These are phyloP conservation scores for Mugil cephalus DNA, from an alignment of 2,113 vertebrate genomes.

Conservation along the genomic window DNA sequence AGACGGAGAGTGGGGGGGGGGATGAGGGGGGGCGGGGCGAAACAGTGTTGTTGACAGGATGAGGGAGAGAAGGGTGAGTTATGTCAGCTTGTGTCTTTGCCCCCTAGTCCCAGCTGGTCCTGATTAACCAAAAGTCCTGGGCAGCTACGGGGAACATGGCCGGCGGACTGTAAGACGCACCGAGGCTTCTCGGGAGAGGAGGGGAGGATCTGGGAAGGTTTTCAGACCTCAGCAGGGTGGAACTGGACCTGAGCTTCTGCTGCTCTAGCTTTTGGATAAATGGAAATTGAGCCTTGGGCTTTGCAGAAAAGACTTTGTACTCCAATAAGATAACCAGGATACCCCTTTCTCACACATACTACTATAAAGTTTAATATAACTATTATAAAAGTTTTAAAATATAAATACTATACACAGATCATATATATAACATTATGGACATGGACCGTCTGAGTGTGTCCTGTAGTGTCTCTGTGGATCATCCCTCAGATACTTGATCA, in stretches of 20 bases:
- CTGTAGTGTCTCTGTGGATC: too few relatives aligned
- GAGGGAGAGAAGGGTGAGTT: slow-evolving; percentile 60
- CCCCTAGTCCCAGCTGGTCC: slow-evolving; percentile 70
- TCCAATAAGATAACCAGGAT: too few relatives aligned
- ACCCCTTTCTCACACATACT: too few relatives aligned
- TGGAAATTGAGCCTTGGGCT: too few relatives aligned
- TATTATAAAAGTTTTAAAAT: too few relatives aligned
- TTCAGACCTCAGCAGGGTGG: slow-evolving; percentile 32
- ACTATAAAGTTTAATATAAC: too few relatives aligned
- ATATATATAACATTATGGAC: too few relatives aligned
- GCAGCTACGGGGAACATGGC: slow-evolving; percentile 25
- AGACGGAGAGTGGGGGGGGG: slow-evolving; percentile 1
- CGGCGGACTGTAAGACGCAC: slow-evolving; percentile 15
- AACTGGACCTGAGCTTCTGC: not conserved
- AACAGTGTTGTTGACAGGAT: slow-evolving; percentile 62
- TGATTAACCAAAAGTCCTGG: slow-evolving; percentile 66
- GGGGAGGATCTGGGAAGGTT: slow-evolving; percentile 22
- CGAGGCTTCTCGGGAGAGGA: slow-evolving; percentile 15
- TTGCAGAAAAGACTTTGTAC: too few relatives aligned
- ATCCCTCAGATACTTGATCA: too few relatives aligned
- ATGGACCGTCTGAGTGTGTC: too few relatives aligned
- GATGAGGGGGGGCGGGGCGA: slow-evolving; percentile 13
- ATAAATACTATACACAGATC: too few relatives aligned
- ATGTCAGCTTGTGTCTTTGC: slow-evolving; percentile 68
- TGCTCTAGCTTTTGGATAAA: not conserved